These are phyloP conservation scores for Encarsia formosa DNA, from an alignment of 2,888 invertebrate species.

Conservation along the genomic window DNA sequence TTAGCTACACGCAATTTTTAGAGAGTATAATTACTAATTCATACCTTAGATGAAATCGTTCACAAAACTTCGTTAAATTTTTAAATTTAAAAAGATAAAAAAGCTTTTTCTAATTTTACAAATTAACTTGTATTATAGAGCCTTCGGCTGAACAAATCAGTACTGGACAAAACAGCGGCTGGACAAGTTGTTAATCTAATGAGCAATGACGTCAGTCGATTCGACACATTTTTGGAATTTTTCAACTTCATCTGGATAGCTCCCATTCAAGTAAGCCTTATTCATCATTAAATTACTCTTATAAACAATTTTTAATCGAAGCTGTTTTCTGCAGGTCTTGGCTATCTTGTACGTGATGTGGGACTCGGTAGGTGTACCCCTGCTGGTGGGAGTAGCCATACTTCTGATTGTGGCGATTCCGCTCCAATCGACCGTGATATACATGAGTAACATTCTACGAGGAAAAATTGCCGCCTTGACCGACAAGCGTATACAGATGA, in stretches of 20 bases:
- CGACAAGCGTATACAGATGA: conserved; percentile 84
- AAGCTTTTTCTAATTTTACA: no score
- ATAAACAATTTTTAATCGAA: no score
- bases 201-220: conserved; percentile 89
- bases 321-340: conserved; percentile 31
- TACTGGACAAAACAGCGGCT: conserved; percentile 70
- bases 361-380: conserved; percentile 49
- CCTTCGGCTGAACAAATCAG: conserved; percentile 65
- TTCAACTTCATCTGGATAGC: conserved; percentile 85
- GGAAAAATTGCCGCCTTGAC: conserved; percentile 78
- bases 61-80: no score
- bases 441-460: conserved; percentile 54
- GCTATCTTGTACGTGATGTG: conserved; percentile 36
- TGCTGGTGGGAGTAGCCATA: conserved; percentile 73
- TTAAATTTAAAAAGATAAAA: no score
- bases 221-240: conserved; percentile 79
- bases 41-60: no score
- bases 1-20: no score
- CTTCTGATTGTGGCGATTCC: conserved; percentile 77
- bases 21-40: no score
- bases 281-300: no score
- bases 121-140: no score
- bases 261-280: conserved; percentile 64
- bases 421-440: conserved; percentile 59
- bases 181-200: conserved; percentile 90